These are phyloP conservation scores for Tenebrio molitor DNA, from an alignment of 1,140 invertebrate genomes.

Conservation along the genomic window DNA sequence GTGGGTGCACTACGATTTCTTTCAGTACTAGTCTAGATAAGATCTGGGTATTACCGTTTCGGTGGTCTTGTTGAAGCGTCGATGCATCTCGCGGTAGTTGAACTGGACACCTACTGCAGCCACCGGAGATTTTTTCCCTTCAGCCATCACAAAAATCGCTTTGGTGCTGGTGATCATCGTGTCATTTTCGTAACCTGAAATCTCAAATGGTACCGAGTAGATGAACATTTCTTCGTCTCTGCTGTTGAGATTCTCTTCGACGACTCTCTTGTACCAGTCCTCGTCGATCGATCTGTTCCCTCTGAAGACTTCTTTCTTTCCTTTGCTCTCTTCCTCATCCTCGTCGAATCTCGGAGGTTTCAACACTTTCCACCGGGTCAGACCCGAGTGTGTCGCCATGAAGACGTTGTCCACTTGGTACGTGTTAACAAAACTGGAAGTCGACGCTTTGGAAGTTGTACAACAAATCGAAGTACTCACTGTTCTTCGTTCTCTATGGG, in stretches of 20 bases:
- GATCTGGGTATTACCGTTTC: constrained; percentile 55
- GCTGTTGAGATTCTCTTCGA: constrained; percentile 82
- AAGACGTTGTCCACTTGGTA: constrained; percentile 70
- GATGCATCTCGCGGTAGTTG: constrained; percentile 73
- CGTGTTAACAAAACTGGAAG: constrained; percentile 50
- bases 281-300: constrained; percentile 88
- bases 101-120: constrained; percentile 94
- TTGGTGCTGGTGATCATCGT: constrained; percentile 87
- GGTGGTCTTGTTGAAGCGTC: constrained; percentile 84
- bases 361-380: constrained; percentile 83
- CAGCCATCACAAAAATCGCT: constrained; percentile 81
- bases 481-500: constrained; percentile 39
- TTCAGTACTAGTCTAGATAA: too few species aligned
- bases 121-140: constrained; percentile 79
- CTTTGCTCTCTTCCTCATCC: constrained; percentile 51
- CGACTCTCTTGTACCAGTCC: constrained; percentile 92
- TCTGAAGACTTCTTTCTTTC: constrained; percentile 53
- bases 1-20: constrained; percentile 61
- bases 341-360: constrained; percentile 47
- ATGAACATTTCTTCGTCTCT: constrained; percentile 86
- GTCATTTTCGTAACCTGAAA: constrained; percentile 71
- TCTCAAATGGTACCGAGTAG: constrained; percentile 84
- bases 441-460: not conserved
- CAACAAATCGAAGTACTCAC: constrained; percentile 31
- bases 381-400: constrained; percentile 87